A percentile compares a stretch with the other conserved stretches of the same genome.
Evolutionary conservation across 2,888 invertebrate species (phyloP).

Genomic region (Erpobdella octoculata): DNA sequence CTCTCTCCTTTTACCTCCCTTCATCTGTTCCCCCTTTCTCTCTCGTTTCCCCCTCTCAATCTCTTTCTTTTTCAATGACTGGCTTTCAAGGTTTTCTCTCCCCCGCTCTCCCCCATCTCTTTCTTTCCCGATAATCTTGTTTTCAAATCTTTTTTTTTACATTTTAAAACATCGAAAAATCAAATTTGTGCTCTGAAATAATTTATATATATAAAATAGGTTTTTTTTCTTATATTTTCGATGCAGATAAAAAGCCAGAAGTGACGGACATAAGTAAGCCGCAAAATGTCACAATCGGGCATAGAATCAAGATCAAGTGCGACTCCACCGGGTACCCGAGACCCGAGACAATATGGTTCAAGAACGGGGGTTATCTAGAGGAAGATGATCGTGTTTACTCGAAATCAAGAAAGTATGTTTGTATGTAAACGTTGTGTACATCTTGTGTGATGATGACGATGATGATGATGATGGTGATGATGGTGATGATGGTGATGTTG

Average conservation of each 20-base stretch:
- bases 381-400: background rate
- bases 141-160: too few relatives aligned
- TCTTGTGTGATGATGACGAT: background rate
- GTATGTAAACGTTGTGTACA: background rate
- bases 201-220: too few relatives aligned
- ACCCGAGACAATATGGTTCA: slow-evolving; percentile 15
- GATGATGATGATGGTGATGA: background rate
- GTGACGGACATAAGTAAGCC: background rate
- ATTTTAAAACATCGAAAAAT: too few relatives aligned
- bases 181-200: too few relatives aligned
- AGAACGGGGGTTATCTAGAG: slow-evolving; percentile 9
- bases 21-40: too few relatives aligned
- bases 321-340: slow-evolving; percentile 10
- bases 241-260: background rate
- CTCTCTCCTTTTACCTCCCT: too few relatives aligned
- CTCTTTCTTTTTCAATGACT: too few relatives aligned
- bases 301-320: background rate
- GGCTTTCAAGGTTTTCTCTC: too few relatives aligned
- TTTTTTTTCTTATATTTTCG: too few relatives aligned
- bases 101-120: too few relatives aligned
- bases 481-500: background rate
- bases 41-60: too few relatives aligned
- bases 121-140: too few relatives aligned
- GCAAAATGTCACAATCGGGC: background rate
- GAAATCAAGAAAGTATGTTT: background rate